Evolutionary conservation across 2,113 vertebrate genomes (phyloP), one percentile per base, ranked within the genome.

Genomic region (Saguinus imperator): DNA sequence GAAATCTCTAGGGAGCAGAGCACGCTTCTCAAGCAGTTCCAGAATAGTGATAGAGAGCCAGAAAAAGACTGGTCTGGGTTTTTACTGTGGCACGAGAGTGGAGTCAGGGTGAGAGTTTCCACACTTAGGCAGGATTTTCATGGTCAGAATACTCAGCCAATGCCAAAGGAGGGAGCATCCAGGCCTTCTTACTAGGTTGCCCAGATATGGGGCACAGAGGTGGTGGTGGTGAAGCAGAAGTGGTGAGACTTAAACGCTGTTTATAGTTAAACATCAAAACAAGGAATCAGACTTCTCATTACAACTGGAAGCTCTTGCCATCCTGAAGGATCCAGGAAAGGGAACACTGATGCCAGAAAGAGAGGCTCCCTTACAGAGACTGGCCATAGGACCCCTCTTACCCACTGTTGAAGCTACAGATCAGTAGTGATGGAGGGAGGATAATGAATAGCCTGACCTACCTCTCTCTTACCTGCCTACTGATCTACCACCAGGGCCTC

Each of bases 301-400:
- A 7, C 1, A 43, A 17, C 20, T 23, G 64, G 18, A 83, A 43
- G 16, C 8, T 45, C 43, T 68, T 77, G 37, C 37, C 23, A n/a
- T 14, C 4, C 32, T 43, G 18, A 93, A n/a, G 12, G 50, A 55
- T 3, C 25, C 29, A 57, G 16, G 23, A 50, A 12, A n/a, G 6
- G 29, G 10, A 79, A 21, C 16, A 29, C 0, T n/a, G 16, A 80
- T 93, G 5, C 20, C 11, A 4, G 17, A 6, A 61, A 64, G 9
- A 72, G 20, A 35, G 25, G 6, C 12, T 9, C 3, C 4, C 35
- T 79, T 48, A 45, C 0, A 70, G 29, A 12, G 17, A 11, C 3
- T 10, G 40, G 23, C 13, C 6, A 3, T 3, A 20, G 20, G 5
- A 37, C 8, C 5, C 20, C 12, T 5, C 7, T 35, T 29, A 35